These are phyloP conservation scores for Deladenus siricidicola DNA, from an alignment of 2,888 invertebrate genomes.

Conservation along the genomic window DNA sequence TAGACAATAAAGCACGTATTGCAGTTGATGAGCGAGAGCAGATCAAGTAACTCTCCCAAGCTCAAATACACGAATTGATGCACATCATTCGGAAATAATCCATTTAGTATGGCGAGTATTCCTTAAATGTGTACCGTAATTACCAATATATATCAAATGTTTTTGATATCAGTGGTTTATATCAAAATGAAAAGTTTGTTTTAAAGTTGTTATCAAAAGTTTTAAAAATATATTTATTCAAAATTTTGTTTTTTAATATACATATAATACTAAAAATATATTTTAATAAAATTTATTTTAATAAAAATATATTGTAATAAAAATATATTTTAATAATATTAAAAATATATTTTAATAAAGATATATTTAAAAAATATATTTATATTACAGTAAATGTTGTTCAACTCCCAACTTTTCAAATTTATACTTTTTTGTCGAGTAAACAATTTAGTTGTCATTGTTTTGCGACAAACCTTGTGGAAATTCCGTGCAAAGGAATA, in stretches of 20 bases:
- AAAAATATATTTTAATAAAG: background rate
- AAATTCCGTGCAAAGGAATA: conserved; percentile 69
- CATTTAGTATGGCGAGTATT: conserved; percentile 37
- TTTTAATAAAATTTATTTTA: no score
- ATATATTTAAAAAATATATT: background rate
- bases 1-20: conserved; percentile 39
- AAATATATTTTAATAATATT: no score
- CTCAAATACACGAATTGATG: conserved; percentile 37
- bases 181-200: no score
- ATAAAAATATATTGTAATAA: no score
- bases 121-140: no score
- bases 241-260: no score
- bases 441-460: conserved; percentile 5
- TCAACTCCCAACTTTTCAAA: no score
- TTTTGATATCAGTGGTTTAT: no score
- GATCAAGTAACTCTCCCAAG: conserved; percentile 35
- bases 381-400: no score
- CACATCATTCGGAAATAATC: conserved; percentile 31
- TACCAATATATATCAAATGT: no score
- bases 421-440: background rate
- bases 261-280: no score
- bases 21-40: conserved; percentile 37
- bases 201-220: background rate
- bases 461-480: conserved; percentile 56
- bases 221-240: no score